phyloP scores from a whole-genome alignment of 1,140 invertebrate genomes.

The Ruditapes philippinarum region DNA sequence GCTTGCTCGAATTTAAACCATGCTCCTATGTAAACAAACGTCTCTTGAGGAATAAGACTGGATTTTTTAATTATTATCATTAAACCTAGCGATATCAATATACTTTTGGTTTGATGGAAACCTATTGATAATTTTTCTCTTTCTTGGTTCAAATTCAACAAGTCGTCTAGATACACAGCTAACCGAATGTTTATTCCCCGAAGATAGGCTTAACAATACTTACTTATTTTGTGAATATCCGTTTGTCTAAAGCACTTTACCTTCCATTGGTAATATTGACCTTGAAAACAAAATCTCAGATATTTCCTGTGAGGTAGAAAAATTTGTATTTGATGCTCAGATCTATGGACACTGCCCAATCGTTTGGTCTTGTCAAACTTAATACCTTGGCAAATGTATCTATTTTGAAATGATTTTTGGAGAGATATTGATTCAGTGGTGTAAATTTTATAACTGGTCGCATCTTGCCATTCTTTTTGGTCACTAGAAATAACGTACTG shows the following conservation, averaged over 20 bases:
- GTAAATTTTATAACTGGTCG: too few relatives aligned
- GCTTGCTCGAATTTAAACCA: too few relatives aligned
- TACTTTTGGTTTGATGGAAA: neutral
- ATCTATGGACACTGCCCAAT: conserved; percentile 68
- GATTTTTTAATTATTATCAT: conserved; percentile 39
- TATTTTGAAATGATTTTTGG: conserved; percentile 72
- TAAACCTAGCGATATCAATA: neutral
- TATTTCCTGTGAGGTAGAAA: conserved; percentile 56
- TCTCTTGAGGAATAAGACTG: neutral
- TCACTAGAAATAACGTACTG: too few relatives aligned
- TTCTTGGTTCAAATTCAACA: neutral
- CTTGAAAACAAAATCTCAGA: conserved; percentile 62
- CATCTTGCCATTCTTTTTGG: too few relatives aligned
- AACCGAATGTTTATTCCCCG: neutral
- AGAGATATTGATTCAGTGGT: conserved; percentile 40
- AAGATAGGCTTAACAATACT: conserved; percentile 31
- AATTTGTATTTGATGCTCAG: conserved; percentile 63
- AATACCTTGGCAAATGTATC: conserved; percentile 68
- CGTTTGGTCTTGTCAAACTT: conserved; percentile 62
- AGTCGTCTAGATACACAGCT: conserved; percentile 50
- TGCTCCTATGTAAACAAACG: conserved; percentile 19
- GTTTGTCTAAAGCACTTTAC: conserved; percentile 47
- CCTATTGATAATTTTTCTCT: neutral
- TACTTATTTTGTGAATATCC: conserved; percentile 41
- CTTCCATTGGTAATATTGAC: conserved; percentile 47